Percentiles rank a stretch among this genome's conserved stretches.
Evolutionary conservation across 92 coral and sea anemone species (phyloP).

Genomic region (Scolanthus callimorphus): DNA sequence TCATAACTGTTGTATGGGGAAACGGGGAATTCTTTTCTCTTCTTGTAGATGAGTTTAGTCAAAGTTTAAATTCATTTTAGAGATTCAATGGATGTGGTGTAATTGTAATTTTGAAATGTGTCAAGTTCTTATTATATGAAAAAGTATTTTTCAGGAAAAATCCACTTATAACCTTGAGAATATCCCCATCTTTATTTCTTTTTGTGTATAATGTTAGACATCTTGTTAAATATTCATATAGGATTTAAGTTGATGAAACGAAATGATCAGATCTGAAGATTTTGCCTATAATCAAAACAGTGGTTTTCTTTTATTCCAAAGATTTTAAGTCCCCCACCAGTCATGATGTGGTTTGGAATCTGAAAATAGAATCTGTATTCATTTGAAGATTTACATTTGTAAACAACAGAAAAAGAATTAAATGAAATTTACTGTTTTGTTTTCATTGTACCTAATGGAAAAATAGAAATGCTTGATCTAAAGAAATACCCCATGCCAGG

Average conservation of each 20-base stretch:
- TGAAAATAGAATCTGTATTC: too few relatives aligned
- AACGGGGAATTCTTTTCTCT: too few relatives aligned
- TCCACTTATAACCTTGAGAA: too few relatives aligned
- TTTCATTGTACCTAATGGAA: background rate
- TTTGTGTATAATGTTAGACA: background rate
- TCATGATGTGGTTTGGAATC: background rate
- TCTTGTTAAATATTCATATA: constrained; percentile 1
- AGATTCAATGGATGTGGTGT: too few relatives aligned
- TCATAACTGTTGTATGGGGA: too few relatives aligned
- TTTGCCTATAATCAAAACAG: background rate
- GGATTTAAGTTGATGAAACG: constrained; percentile 4
- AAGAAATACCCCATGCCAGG: background rate
- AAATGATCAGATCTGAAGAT: background rate
- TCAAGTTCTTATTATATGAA: constrained; percentile 7
- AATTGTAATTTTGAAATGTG: too few relatives aligned
- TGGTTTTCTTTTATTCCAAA: background rate
- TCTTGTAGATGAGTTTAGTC: too few relatives aligned
- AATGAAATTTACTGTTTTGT: background rate
- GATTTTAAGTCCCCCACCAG: background rate
- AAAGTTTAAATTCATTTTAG: too few relatives aligned
- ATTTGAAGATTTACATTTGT: background rate
- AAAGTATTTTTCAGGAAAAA: constrained; percentile 10
- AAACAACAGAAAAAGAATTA: background rate
- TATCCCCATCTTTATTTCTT: background rate
- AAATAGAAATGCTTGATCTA: background rate